phyloP scores from a whole-genome alignment of 2,113 vertebrate genomes.

The Ochotona curzoniae region DNA sequence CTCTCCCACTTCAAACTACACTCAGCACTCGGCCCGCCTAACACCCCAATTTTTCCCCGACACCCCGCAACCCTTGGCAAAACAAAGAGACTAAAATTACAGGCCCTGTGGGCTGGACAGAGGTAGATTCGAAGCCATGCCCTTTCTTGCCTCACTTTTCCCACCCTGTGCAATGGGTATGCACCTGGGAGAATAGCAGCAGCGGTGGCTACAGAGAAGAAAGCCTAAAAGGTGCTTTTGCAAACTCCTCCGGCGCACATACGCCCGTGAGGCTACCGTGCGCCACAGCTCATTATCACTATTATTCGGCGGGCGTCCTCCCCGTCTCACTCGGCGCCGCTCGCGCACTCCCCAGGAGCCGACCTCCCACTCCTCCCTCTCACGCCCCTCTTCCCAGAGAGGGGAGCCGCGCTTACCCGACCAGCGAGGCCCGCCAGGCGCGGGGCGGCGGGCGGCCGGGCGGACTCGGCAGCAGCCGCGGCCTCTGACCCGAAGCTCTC shows the following conservation, averaged over 20 bases:
- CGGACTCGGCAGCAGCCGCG: background rate
- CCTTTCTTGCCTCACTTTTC: constrained; percentile 27
- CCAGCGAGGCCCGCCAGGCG: constrained; percentile 29
- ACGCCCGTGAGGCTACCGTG: too few relatives aligned
- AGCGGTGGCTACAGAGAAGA: background rate
- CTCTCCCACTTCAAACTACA: background rate
- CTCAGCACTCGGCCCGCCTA: background rate
- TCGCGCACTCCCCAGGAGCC: background rate
- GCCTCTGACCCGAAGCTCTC: constrained; percentile 33
- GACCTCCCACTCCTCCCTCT: background rate
- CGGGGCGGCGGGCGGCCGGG: background rate
- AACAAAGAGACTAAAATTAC: background rate
- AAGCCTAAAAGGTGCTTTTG: background rate
- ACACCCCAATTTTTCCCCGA: too few relatives aligned
- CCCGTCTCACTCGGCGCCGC: background rate
- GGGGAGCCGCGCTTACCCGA: constrained; percentile 58
- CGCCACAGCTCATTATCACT: too few relatives aligned
- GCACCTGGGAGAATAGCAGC: background rate
- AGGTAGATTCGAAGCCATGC: background rate
- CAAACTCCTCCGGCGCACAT: background rate
- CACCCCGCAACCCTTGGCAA: background rate
- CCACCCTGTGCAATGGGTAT: constrained; percentile 41
- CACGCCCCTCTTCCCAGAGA: background rate
- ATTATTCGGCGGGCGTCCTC: background rate
- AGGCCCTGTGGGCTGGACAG: too few relatives aligned